Evolutionary conservation across 2,888 invertebrate genomes (phyloP).

Genomic region (Cetonia aurata): DNA sequence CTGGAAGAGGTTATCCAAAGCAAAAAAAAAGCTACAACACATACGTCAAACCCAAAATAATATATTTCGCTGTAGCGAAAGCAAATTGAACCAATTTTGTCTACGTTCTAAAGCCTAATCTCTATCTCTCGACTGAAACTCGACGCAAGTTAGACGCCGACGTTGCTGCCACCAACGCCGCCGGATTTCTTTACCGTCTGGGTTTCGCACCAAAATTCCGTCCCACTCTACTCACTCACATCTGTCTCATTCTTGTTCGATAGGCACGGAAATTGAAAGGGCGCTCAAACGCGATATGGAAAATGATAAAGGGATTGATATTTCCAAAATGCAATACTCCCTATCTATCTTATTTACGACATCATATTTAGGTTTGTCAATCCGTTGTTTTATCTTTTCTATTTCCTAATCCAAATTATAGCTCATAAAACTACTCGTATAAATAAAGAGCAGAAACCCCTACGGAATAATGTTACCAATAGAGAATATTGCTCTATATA

Average conservation of each 20-base stretch:
- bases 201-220: constrained; percentile 20
- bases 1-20: constrained; percentile 21
- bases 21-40: constrained; percentile 37
- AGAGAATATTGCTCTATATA: too few species aligned
- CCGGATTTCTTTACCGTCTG: constrained; percentile 35
- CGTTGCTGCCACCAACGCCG: constrained; percentile 9
- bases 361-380: constrained; percentile 35
- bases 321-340: constrained; percentile 40
- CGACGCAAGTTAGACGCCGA: constrained; percentile 13
- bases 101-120: constrained; percentile 48
- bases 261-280: constrained; percentile 53
- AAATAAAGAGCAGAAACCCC: too few species aligned
- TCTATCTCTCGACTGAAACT: constrained; percentile 35
- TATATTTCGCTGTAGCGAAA: constrained; percentile 43
- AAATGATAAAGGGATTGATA: constrained; percentile 53
- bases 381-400: constrained; percentile 17
- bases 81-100: constrained; percentile 48
- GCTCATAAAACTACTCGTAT: too few species aligned
- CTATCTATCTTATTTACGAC: constrained; percentile 38
- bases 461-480: too few species aligned
- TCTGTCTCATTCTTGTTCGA: constrained; percentile 44
- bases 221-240: constrained; percentile 22
- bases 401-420: constrained; percentile 4
- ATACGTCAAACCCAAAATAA: constrained; percentile 45
- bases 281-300: constrained; percentile 52